These are phyloP conservation scores for Pomatorhinus ruficollis DNA, from an alignment of 2,113 vertebrate species.

Conservation along the genomic window DNA sequence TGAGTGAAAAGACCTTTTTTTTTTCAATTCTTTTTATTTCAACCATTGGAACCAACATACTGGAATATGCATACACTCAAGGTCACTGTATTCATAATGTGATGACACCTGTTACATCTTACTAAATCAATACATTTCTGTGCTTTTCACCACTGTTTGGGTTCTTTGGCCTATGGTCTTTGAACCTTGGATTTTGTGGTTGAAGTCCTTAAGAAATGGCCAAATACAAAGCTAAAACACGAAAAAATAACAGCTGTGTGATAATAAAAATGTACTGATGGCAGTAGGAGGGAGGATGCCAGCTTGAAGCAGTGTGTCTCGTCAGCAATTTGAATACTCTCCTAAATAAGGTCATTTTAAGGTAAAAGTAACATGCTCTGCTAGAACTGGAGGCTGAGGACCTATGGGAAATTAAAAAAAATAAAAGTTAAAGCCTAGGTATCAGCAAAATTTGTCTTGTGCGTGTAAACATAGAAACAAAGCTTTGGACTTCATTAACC, in stretches of 20 bases:
- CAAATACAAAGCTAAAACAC: neutral
- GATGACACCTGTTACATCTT: neutral
- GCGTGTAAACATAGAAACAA: neutral
- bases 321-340: neutral
- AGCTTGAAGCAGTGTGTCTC: neutral
- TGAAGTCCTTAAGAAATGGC: neutral
- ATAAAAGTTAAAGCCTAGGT: neutral
- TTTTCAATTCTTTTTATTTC: neutral
- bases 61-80: neutral
- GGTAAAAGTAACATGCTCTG: neutral
- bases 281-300: neutral
- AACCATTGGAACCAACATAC: accelerated
- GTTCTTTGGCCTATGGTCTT: neutral
- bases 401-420: neutral
- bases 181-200: neutral
- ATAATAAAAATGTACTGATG: neutral
- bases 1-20: neutral
- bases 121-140: neutral
- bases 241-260: neutral
- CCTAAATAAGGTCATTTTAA: neutral
- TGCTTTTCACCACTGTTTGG: neutral
- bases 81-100: neutral
- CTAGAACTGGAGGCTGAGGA: neutral
- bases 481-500: neutral
- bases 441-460: neutral